Conservation (phyloP, 2,797 vertebrate genomes). For the Falco rusticolus region DNA sequence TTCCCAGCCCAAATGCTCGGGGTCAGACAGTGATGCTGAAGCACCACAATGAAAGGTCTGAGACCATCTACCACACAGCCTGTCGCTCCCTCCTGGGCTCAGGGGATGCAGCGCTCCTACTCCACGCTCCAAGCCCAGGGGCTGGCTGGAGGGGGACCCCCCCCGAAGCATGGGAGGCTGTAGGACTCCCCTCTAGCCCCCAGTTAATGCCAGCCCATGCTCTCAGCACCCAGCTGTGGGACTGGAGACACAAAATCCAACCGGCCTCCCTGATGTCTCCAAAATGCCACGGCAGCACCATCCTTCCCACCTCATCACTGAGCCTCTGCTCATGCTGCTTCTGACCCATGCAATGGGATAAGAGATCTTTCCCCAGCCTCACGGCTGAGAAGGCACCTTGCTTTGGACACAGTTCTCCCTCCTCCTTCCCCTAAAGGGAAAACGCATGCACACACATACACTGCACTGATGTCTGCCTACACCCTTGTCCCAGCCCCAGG, state of each 20-base stretch:
- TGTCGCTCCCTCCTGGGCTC: neutral
- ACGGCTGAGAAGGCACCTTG: fast-evolving
- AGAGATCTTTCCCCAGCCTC: neutral
- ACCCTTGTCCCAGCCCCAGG: neutral
- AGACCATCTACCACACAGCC: fast-evolving
- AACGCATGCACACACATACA: fast-evolving
- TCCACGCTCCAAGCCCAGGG: neutral
- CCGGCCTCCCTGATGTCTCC: neutral
- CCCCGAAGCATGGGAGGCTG: neutral
- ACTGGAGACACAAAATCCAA: neutral
- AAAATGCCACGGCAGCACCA: neutral
- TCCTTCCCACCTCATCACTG: neutral
- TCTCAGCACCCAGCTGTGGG: fast-evolving
- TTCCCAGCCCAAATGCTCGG: neutral
- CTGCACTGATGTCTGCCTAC: neutral
- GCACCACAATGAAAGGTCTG: neutral
- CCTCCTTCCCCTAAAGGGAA: neutral
- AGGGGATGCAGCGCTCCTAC: fast-evolving
- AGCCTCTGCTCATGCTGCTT: neutral
- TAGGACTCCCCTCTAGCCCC: neutral
- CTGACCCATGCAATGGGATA: fast-evolving
- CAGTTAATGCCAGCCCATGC: neutral
- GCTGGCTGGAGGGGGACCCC: neutral
- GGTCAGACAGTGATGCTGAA: neutral
- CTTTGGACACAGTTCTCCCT: neutral